Base-by-base conservation (phyloP, 2,113 vertebrate genomes). In the Murina feae region DNA sequence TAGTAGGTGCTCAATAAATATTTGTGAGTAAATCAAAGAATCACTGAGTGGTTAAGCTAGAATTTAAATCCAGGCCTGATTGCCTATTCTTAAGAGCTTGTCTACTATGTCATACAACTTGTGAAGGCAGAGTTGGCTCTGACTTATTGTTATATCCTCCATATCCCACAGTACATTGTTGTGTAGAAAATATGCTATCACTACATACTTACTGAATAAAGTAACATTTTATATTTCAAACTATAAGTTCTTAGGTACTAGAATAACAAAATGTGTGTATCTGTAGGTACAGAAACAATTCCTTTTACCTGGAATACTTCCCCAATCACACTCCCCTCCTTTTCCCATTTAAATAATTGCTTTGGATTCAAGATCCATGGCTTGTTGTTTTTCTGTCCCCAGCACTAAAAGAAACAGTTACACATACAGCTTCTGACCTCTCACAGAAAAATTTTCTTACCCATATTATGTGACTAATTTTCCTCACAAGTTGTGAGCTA, bases 151-250 rank as follows among this genome's bases (percentile, higher is more conserved):
- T 79, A 13, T 35, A 32, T 89, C n/a, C 53, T 37, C n/a, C 13
- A 76, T n/a, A 89, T 69, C 14, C 63, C n/a, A 66, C 30, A 80
- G 28, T 69, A 90, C 23, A 87, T 6, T 60, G 39, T 53, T 88
- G 18, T 47, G 9, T 78, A 14, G 72, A 95, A 92, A 72, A 78
- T 66, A 80, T 9, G 10, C 44, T 66, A 88, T 74, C 25, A 89
- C 80, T 30, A 76, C 12, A 92, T 60, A 72, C 23, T 84, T 47
- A 91, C 2, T 78, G 37, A 86, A 91, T 66, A 94, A 88, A 94
- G 23, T 30, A 79, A 91, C 30, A 91, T 69, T 82, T 86, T 89
- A 87, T 44, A 90, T 80, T 92, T 51, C 37, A 75, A 53, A 47
- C 1, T 71, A 4, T 80, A 88, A 90, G 75, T 85, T 72, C 44